Percentiles rank a stretch among this genome's conserved stretches.
Evolutionary conservation across 2,888 invertebrate species (phyloP).

Genomic region (Oasisia sp.): DNA sequence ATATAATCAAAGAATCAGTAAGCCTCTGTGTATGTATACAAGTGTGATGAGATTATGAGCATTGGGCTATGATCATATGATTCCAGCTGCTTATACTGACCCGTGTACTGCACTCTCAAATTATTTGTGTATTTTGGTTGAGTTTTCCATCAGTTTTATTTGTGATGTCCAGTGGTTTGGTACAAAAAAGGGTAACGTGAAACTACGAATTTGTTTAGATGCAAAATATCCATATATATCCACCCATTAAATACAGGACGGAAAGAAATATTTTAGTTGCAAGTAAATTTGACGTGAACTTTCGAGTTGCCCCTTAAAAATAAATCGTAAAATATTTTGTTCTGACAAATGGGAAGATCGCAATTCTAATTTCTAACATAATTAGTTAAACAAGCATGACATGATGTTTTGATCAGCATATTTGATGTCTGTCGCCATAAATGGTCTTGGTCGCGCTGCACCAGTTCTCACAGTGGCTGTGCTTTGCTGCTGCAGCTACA

Average conservation of each 20-base stretch:
- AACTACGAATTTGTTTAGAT: no score
- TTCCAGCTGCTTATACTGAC: constrained; percentile 22
- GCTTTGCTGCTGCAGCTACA: constrained; percentile 78
- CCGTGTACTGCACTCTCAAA: neutral
- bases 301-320: neutral
- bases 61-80: constrained; percentile 17
- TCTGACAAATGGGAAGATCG: neutral
- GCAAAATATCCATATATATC: no score
- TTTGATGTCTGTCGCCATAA: neutral
- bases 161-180: no score
- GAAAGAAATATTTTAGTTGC: no score
- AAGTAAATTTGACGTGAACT: neutral
- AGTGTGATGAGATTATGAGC: constrained; percentile 17
- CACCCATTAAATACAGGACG: no score
- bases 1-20: neutral
- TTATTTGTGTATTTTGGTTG: neutral
- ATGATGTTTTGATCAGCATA: neutral
- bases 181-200: no score
- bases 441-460: neutral
- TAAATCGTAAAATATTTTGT: neutral
- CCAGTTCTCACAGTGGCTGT: neutral
- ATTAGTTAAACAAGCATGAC: neutral
- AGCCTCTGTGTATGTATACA: neutral
- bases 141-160: neutral
- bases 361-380: neutral